Base-by-base conservation (phyloP, 2,797 vertebrate genomes). In the Florisuga fusca region DNA sequence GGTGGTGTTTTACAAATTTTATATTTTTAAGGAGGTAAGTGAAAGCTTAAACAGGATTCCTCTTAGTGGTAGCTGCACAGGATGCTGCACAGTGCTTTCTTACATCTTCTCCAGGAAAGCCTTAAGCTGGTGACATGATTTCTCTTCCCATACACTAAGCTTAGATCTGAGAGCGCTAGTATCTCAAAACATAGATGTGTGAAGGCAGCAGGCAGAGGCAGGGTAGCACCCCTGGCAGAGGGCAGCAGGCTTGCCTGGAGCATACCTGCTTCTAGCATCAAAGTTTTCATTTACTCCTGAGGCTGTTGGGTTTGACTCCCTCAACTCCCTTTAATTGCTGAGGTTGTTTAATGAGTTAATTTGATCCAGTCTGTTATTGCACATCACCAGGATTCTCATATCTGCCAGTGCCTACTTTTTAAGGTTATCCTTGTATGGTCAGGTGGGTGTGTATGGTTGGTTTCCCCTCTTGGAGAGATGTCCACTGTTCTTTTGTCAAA, bases 181-280 rank as follows among this genome's bases (percentile, higher is more conserved):
- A 15, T 59, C 57, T 90, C 26, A 20, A 9, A 84, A 33, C 43
- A 43, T 48, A 38, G 53, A 50, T 45, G 45, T 46, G 53, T 93
- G 74, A 64, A 22, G 0, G 4, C 26, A 36, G 51, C 50, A 41
- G 33, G 41, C 0, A 0, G 63, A 75, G 74, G 38, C 76, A 61
- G 38, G 10, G 51, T 50, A 33, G 59, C 53, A 12, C 21, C 0
- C 0, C 43, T n/a, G 69, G 41, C 1, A 1, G 21, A 22, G 48
- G 43, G 17, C 36, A 51, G 34, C 45, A 43, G 63, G 7, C 41
- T 74, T 33, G 34, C 46, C 51, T 55, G 55, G 38, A 46, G 25
- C 26, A 1, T n/a, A 12, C 14, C 53, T 79, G 48, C 51, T 82
- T 10, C 34, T 20, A 6, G 58, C 45, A 21, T 41, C 26, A 12